Evolutionary conservation across 2,888 invertebrate species (phyloP), one percentile per base, ranked within the genome.

Genomic region (Caenorhabditis sp.): DNA sequence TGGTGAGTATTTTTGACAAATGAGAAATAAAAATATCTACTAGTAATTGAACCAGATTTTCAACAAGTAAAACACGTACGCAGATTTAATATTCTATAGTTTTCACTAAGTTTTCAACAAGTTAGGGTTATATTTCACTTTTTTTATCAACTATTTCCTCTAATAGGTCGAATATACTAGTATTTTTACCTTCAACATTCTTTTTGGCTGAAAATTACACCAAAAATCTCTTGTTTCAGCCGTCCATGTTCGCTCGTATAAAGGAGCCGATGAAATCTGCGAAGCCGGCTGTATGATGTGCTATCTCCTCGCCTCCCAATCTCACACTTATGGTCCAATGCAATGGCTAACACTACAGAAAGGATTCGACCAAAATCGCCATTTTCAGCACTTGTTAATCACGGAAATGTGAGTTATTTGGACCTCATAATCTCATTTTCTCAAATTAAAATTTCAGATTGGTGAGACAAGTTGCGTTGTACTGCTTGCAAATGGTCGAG

Each of bases 201-300:
- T 14, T 17, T 23, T n/a, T 17, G 56, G 1, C 23, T 21, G n/a
- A 21, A 20, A 20, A 23, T 26, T 56, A 14, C 17, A 23, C 17
- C 17, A 56, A 26, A 23, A 7, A 7, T 8, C 8, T 26, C 5
- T 26, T 14, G 5, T 56, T 56, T 5, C 38, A 58, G 58, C 36
- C 21, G 21, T 58, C 12, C 36, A 59, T 49, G 23, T 59, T 49
- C 43, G 59, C 7, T 65, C 67, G 31, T 72, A 62, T 54, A 67
- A 65, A 56, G 72, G 72, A 17, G 60, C 72, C 53, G 72, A 72
- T 12, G 72, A 72, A 20, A 31, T 72, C 14, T 72, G 72, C 21
- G 59, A 59, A 25, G 52, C 49, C 21, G 72, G 72, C 49, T 72
- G 72, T 36, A 12, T 31, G 1, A 62, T 59, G 62, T 72, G 72